Evolutionary conservation across 1,140 invertebrate species (phyloP), one percentile per base, ranked within the genome.

Genomic region (Achatina immaculata): DNA sequence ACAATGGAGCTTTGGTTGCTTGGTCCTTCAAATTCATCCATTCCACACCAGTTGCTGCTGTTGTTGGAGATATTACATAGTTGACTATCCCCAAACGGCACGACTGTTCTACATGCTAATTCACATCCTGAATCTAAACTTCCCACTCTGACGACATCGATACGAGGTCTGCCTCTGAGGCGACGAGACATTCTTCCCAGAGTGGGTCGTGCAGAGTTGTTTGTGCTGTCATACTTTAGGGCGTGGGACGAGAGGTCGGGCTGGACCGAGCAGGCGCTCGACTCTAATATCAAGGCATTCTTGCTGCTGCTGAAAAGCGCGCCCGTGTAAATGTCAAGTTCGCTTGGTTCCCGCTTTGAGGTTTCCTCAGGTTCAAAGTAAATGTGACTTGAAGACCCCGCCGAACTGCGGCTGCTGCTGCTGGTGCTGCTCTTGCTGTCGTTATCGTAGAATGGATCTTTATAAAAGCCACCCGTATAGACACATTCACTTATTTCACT

Each of bases 401-500:
- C 58, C 6, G 58, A 62, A 34, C 58, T 62, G 28, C n/a, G 28
- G 36, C 38, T 76, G 0, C 28, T 2, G 7, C 31, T 38, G 34
- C 40, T 72, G 69, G 11, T 72, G 51, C 19, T 51, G 1, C 38
- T 31, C 31, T 76, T 76, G 36, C 40, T 62, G 9, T 76, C 74
- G 42, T 42, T 42, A 11, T 76, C 55, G 42, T 76, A 58, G 38
- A 76, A 58, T 4, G 74, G 31, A 36, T 76, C 74, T 43, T 62
- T 62, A 38, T 40, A 62, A 51, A 76, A 76, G 4, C 74, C 74
- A 14, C 74, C 74, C 16, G 74, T 76, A 31, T 76, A 76, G 31
- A 16, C 40, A 36, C 24, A 34, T 16, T 76, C 74, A 21, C 31
- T 62, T 2, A 48, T 14, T 31, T 73, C 71, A 62, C 74, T 65